phyloP scores from a whole-genome alignment of 1,140 invertebrate species.

The Theocolax elegans region DNA sequence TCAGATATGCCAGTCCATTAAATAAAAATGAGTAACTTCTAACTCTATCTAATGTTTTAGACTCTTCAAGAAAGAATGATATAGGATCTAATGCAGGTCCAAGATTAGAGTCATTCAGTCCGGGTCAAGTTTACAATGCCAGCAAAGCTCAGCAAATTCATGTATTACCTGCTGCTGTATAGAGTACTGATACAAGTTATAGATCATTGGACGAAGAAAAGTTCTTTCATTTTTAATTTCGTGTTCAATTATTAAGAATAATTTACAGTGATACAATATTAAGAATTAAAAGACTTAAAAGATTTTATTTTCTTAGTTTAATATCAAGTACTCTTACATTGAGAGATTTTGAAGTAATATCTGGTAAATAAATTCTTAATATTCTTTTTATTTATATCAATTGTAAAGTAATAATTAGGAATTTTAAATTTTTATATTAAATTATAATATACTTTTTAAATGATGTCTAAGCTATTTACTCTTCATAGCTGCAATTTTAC shows the following conservation, averaged over 20 bases:
- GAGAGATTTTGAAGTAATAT: background rate
- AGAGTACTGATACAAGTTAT: conserved; percentile 24
- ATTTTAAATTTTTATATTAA: too few species aligned
- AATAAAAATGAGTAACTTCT: background rate
- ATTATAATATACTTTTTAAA: too few species aligned
- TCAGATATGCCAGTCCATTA: too few species aligned
- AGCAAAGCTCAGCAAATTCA: conserved; percentile 90
- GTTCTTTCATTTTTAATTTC: conserved; percentile 18
- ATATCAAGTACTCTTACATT: background rate
- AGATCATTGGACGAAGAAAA: background rate
- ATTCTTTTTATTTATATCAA: too few species aligned
- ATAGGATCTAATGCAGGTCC: conserved; percentile 66
- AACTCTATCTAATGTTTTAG: conserved; percentile 20
- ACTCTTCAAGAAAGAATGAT: conserved; percentile 57
- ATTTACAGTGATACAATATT: background rate
- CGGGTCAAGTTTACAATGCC: conserved; percentile 89
- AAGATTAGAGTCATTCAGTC: conserved; percentile 83
- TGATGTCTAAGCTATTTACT: too few species aligned
- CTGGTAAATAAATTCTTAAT: too few species aligned
- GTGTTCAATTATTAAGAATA: background rate
- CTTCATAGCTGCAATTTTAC: too few species aligned
- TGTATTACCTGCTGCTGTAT: conserved; percentile 73
- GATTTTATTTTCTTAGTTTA: background rate
- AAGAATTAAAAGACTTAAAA: conserved; percentile 11
- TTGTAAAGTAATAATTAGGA: too few species aligned